phyloP scores from a whole-genome alignment of 2,113 vertebrate species.

The Deroptyus accipitrinus region DNA sequence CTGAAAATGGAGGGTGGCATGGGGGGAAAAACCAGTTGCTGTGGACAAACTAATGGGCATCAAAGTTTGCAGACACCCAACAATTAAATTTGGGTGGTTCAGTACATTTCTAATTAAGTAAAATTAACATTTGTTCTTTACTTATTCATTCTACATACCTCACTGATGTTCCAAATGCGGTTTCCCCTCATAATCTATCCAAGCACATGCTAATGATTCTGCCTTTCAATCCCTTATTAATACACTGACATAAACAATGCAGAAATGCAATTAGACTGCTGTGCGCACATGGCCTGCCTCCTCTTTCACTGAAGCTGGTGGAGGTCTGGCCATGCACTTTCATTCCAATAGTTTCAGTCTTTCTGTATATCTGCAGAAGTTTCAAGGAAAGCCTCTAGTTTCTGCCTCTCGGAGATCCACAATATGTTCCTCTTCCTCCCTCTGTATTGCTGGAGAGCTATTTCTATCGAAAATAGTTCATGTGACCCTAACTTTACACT shows the following conservation, averaged over 20 bases:
- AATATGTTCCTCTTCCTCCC: not conserved
- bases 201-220: slow-evolving; percentile 63
- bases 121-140: slow-evolving; percentile 61
- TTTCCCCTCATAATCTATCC: slow-evolving; percentile 20
- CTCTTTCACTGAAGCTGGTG: not conserved
- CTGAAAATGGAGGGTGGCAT: slow-evolving; percentile 38
- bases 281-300: slow-evolving; percentile 1
- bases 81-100: slow-evolving; percentile 67
- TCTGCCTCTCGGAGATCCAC: not conserved
- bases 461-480: not conserved
- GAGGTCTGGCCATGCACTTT: not conserved
- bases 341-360: not conserved
- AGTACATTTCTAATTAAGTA: slow-evolving; percentile 69
- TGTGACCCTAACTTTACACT: not conserved
- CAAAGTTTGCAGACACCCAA: slow-evolving; percentile 12
- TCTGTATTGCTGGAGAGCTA: not conserved
- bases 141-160: slow-evolving; percentile 60
- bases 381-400: not conserved
- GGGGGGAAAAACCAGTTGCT: not conserved
- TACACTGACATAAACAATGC: slow-evolving; percentile 51
- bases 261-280: slow-evolving; percentile 67
- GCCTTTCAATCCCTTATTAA: slow-evolving; percentile 50
- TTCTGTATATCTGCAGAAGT: not conserved
- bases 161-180: slow-evolving; percentile 25
- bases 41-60: slow-evolving; percentile 51